These are phyloP conservation scores for Rhinophrynus dorsalis DNA, from an alignment of 2,797 vertebrate genomes.

Conservation along the genomic window DNA sequence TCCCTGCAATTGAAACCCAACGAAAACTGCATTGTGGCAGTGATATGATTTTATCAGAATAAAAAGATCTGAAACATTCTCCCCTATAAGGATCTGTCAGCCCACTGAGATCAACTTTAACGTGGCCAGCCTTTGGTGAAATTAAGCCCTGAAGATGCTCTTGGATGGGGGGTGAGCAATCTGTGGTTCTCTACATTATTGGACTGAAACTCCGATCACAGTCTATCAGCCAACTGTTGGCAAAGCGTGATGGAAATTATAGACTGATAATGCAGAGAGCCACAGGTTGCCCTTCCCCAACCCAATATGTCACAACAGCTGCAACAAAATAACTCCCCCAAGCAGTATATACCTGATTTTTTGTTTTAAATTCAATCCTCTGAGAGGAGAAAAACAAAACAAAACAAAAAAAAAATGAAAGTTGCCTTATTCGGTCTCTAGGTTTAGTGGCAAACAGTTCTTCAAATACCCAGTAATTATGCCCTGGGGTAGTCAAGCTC, in stretches of 20 bases:
- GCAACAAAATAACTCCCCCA: slow-evolving; percentile 24
- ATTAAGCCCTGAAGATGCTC: slow-evolving; percentile 12
- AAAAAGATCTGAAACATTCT: background rate
- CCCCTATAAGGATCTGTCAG: background rate
- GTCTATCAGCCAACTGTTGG: too few relatives aligned
- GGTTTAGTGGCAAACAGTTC: slow-evolving; percentile 1
- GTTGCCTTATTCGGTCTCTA: background rate
- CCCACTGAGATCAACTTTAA: background rate
- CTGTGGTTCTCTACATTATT: too few relatives aligned
- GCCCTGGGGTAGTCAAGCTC: slow-evolving; percentile 2
- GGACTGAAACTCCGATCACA: too few relatives aligned
- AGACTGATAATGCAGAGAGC: too few relatives aligned
- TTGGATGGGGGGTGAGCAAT: too few relatives aligned
- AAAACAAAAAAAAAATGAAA: background rate
- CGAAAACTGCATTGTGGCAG: slow-evolving; percentile 5
- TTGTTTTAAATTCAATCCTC: background rate
- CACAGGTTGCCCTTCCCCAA: too few relatives aligned
- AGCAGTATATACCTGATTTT: slow-evolving; percentile 7
- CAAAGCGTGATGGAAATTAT: too few relatives aligned
- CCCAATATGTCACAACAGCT: slow-evolving; percentile 30
- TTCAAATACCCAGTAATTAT: background rate
- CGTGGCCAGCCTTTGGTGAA: slow-evolving; percentile 10
- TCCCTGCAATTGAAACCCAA: slow-evolving; percentile 9
- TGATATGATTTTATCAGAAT: slow-evolving; percentile 7
- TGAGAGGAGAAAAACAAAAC: background rate